Percentiles rank a stretch among this genome's conserved stretches.
Conservation (phyloP, 2,888 invertebrate genomes). For the Apamea sordens region DNA sequence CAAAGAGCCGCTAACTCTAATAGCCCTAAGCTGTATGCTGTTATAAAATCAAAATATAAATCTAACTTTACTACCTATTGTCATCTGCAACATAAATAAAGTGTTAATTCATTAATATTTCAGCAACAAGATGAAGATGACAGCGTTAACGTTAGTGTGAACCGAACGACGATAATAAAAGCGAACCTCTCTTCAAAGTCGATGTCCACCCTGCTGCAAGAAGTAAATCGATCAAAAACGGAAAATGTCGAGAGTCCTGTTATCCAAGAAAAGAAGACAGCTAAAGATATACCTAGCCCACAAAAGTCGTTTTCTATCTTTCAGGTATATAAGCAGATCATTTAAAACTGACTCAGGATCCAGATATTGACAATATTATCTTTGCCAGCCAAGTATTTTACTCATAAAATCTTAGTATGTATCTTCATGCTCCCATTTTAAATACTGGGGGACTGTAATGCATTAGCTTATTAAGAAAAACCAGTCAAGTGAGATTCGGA, state of each 20-base stretch:
- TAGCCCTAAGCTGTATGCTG: not conserved
- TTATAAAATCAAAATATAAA: not conserved
- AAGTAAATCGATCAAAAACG: slow-evolving; percentile 70
- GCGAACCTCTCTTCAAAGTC: slow-evolving; percentile 81
- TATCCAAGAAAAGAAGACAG: slow-evolving; percentile 76
- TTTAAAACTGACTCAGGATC: not conserved
- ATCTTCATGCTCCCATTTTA: not conserved
- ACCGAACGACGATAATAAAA: slow-evolving; percentile 82
- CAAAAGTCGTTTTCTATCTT: slow-evolving; percentile 85
- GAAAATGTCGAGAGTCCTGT: slow-evolving; percentile 58
- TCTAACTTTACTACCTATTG: not conserved
- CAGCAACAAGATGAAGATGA: slow-evolving; percentile 82
- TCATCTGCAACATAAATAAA: not conserved
- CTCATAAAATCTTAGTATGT: no score
- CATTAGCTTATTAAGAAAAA: not conserved
- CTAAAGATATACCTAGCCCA: slow-evolving; percentile 82
- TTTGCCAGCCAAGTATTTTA: no score
- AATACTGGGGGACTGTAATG: not conserved
- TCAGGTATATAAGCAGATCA: slow-evolving; percentile 75
- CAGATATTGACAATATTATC: not conserved
- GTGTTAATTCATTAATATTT: slow-evolving; percentile 36
- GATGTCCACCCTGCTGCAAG: slow-evolving; percentile 77
- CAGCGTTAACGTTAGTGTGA: slow-evolving; percentile 75
- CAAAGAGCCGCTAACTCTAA: no score
- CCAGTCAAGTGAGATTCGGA: no score